Evolutionary conservation across 35 echinoderm and acorn worm species (phyloP).

Genomic region (Strongylocentrotus purpuratus): DNA sequence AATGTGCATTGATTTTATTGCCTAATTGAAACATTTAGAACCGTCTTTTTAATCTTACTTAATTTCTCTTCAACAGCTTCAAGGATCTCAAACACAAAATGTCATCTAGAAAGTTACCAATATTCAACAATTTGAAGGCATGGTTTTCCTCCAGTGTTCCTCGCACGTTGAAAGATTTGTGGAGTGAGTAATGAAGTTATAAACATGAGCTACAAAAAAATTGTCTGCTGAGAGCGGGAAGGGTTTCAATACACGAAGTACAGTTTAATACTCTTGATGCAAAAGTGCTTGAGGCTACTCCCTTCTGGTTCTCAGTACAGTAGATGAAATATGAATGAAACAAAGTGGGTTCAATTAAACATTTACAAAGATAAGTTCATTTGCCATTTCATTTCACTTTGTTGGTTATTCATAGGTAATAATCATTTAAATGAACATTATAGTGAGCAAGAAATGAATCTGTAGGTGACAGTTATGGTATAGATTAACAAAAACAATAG

Average conservation of each 20-base stretch:
- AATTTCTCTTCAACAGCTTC: too few species aligned
- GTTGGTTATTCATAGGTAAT: too few species aligned
- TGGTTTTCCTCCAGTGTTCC: slow-evolving; percentile 7
- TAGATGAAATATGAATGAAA: not conserved
- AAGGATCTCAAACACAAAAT: not conserved
- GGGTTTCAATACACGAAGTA: not conserved
- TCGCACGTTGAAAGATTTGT: not conserved
- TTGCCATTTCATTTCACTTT: too few species aligned
- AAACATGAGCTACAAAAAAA: not conserved
- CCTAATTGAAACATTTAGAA: too few species aligned
- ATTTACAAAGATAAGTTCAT: too few species aligned
- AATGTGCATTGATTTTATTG: too few species aligned
- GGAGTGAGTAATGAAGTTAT: not conserved
- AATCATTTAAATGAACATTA: not conserved
- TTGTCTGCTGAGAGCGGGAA: not conserved
- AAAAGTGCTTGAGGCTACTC: not conserved
- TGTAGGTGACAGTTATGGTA: not conserved
- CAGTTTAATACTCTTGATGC: not conserved
- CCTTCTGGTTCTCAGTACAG: not conserved
- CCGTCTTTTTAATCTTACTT: too few species aligned
- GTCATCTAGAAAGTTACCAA: not conserved
- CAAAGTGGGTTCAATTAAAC: too few species aligned
- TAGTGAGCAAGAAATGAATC: not conserved
- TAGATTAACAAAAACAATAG: not conserved
- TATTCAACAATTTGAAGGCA: not conserved